These are phyloP conservation scores for Tromatobia lineatoria DNA, from an alignment of 2,888 invertebrate genomes.

Conservation along the genomic window DNA sequence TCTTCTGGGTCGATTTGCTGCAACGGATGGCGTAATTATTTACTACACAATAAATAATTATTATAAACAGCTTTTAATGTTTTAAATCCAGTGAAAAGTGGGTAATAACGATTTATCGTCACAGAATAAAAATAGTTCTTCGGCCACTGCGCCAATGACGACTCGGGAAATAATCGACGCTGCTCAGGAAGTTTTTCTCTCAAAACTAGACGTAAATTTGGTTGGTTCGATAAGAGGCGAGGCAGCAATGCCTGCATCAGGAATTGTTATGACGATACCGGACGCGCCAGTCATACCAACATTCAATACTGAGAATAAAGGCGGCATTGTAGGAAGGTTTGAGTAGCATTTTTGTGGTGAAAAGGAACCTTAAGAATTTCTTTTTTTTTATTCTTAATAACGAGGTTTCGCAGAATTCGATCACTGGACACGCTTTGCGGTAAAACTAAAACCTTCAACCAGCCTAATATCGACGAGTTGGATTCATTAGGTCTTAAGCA, in stretches of 20 bases:
- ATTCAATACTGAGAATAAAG: constrained; percentile 54
- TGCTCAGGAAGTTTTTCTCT: constrained; percentile 53
- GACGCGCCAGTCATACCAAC: constrained; percentile 66
- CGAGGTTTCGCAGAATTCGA: constrained; percentile 44
- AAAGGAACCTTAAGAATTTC: background rate
- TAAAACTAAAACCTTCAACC: constrained; percentile 11
- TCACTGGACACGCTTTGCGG: constrained; percentile 47
- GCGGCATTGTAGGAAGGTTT: constrained; percentile 44
- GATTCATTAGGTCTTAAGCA: constrained; percentile 34
- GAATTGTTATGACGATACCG: constrained; percentile 65
- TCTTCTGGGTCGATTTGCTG: constrained; percentile 66
- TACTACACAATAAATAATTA: background rate
- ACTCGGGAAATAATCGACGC: constrained; percentile 49
- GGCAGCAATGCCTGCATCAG: constrained; percentile 64
- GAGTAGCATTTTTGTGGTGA: background rate
- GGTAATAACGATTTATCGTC: constrained; percentile 7
- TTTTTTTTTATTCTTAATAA: background rate
- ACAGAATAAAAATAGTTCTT: constrained; percentile 21
- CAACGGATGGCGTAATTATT: constrained; percentile 9
- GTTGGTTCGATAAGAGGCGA: constrained; percentile 41
- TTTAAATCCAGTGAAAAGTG: background rate
- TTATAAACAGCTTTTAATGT: too few relatives aligned
- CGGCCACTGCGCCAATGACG: constrained; percentile 36
- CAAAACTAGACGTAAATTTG: constrained; percentile 60
- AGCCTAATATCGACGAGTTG: constrained; percentile 5